These are phyloP conservation scores for Xestia rhomboidea DNA, from an alignment of 2,888 invertebrate genomes.

Conservation along the genomic window DNA sequence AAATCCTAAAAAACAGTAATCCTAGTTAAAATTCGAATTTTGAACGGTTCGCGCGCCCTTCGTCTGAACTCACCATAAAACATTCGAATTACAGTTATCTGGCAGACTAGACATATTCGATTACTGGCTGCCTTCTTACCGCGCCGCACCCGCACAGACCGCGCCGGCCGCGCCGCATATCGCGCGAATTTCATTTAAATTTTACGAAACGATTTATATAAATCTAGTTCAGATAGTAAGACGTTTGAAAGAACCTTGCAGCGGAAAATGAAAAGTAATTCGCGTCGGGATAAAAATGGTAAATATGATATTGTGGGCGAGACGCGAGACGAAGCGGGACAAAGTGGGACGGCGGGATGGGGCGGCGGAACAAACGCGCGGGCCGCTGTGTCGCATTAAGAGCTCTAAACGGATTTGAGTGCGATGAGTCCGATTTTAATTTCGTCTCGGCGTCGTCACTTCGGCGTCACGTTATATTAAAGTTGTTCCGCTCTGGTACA, in stretches of 20 bases:
- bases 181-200: conserved; percentile 54
- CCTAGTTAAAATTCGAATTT: conserved; percentile 12
- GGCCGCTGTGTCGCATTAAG: conserved; percentile 65
- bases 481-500: background rate
- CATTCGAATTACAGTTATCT: conserved; percentile 50
- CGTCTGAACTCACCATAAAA: conserved; percentile 33
- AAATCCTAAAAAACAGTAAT: background rate
- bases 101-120: conserved; percentile 42
- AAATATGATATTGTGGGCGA: conserved; percentile 69
- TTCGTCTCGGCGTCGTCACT: conserved; percentile 66
- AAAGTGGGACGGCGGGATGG: conserved; percentile 20
- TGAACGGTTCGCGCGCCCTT: background rate
- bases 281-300: conserved; percentile 71
- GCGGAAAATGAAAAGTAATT: conserved; percentile 73
- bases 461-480: conserved; percentile 54
- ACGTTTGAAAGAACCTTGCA: conserved; percentile 59
- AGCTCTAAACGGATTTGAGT: conserved; percentile 73
- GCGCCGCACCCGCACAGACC: background rate
- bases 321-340: conserved; percentile 19
- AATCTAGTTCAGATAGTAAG: conserved; percentile 58
- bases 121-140: conserved; percentile 15
- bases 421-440: conserved; percentile 72
- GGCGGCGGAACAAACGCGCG: conserved; percentile 34
- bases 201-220: conserved; percentile 56
- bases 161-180: background rate